Evolutionary conservation across 2,888 invertebrate genomes (phyloP).

Genomic region (Euclidia mi): DNA sequence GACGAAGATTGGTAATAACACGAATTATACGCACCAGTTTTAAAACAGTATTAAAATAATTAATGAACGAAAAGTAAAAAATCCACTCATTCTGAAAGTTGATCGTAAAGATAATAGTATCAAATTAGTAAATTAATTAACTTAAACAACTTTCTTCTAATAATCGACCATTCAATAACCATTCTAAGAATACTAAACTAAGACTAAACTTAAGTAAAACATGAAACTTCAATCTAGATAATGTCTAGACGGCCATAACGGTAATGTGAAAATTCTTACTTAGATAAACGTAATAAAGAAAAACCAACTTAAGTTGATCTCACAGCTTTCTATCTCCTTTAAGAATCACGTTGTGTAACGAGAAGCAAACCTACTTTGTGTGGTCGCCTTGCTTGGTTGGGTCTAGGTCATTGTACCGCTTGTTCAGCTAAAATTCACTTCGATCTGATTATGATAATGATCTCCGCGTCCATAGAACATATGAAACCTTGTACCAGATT

Average conservation of each 20-base stretch:
- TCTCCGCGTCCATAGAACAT: conserved; percentile 30
- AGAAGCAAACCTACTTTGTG: conserved; percentile 22
- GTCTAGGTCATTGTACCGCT: conserved; percentile 37
- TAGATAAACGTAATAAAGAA: conserved; percentile 9
- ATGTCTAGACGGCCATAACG: conserved; percentile 13
- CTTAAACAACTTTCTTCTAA: neutral
- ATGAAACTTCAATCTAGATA: conserved; percentile 25
- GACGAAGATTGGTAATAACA: no score
- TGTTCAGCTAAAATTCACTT: conserved; percentile 30
- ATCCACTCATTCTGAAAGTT: no score
- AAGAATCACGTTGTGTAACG: conserved; percentile 8
- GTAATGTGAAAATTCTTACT: conserved; percentile 16
- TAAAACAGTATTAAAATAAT: no score
- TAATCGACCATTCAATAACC: conserved; percentile 7
- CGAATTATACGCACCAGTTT: no score
- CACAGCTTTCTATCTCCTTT: conserved; percentile 2
- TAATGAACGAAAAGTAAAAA: no score
- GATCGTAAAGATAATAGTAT: no score
- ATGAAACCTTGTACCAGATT: conserved; percentile 21
- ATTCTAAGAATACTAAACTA: conserved; percentile 1
- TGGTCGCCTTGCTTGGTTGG: conserved; percentile 24
- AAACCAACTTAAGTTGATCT: conserved; percentile 15
- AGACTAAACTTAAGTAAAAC: conserved; percentile 4
- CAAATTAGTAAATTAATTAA: no score
- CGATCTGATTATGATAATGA: conserved; percentile 58